Evolutionary conservation across 37 sponge, comb jelly and placozoan species (phyloP).

Genomic region (Eunapius fragilis): DNA sequence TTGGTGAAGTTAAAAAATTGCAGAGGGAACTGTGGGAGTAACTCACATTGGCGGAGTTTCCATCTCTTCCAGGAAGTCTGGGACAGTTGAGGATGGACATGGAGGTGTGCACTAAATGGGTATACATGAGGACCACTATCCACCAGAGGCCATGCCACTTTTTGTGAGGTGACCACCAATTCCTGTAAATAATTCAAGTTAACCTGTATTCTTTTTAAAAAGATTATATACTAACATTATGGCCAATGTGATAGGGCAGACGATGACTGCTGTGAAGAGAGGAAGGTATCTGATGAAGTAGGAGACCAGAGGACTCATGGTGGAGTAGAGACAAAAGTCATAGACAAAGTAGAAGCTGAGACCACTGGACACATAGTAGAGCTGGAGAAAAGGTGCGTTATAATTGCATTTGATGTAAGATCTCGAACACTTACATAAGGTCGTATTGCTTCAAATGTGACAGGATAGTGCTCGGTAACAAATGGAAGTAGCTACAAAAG

Average conservation of each 20-base stretch:
- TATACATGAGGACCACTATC: constrained; percentile 54
- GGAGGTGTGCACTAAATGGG: constrained; percentile 64
- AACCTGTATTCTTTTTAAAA: no score
- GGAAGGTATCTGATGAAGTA: constrained; percentile 68
- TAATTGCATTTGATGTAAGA: not conserved
- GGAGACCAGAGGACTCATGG: constrained; percentile 29
- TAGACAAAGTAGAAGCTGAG: constrained; percentile 75
- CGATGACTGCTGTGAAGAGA: constrained; percentile 28
- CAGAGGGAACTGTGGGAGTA: not conserved
- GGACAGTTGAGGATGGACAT: constrained; percentile 68
- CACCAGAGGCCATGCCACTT: constrained; percentile 57
- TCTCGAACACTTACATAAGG: constrained; percentile 27
- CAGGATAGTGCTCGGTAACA: constrained; percentile 42
- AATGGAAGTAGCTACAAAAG: constrained; percentile 40
- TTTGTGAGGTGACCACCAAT: no score
- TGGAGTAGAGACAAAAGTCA: constrained; percentile 70
- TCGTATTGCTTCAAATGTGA: constrained; percentile 46
- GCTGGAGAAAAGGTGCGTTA: constrained; percentile 1
- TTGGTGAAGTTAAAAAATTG: not conserved
- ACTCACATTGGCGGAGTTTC: constrained; percentile 10
- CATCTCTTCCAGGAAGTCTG: constrained; percentile 10
- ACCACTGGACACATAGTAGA: constrained; percentile 56
- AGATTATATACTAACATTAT: constrained; percentile 31
- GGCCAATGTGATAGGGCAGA: constrained; percentile 26
- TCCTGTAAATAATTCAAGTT: no score